Percentiles rank a stretch among this genome's conserved stretches.
These are phyloP conservation scores for Sminthurinus signatus DNA, from an alignment of 1,140 invertebrate species.

Conservation along the genomic window DNA sequence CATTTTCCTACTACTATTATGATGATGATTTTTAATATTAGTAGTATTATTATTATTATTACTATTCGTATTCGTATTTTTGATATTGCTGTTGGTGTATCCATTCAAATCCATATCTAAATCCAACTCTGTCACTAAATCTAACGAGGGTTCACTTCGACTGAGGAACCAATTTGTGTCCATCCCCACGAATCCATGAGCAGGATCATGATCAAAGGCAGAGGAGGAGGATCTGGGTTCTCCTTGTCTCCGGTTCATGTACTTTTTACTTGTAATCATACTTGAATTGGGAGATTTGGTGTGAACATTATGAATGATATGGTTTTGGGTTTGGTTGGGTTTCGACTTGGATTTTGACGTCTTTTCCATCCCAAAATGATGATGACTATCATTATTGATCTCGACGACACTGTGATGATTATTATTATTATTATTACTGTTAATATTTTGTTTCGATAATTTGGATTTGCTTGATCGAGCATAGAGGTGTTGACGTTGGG, in stretches of 20 bases:
- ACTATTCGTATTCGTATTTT: too few species aligned
- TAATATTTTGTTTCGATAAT: not conserved
- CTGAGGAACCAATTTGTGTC: slow-evolving; percentile 55
- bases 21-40: too few species aligned
- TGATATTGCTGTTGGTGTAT: too few species aligned
- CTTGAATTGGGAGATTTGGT: not conserved
- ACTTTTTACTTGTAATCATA: not conserved
- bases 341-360: not conserved
- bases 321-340: not conserved
- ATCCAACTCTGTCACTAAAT: not conserved
- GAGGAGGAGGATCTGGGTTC: too few species aligned
- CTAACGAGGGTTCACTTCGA: slow-evolving; percentile 60
- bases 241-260: not conserved
- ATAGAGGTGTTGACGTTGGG: slow-evolving; percentile 20
- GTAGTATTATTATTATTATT: too few species aligned
- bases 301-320: too few species aligned
- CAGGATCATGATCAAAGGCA: not conserved
- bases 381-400: not conserved
- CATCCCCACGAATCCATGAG: too few species aligned
- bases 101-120: too few species aligned
- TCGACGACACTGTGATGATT: slow-evolving; percentile 1
- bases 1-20: not conserved
- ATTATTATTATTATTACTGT: not conserved
- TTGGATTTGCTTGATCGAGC: slow-evolving; percentile 19
- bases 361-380: too few species aligned